Evolutionary conservation across 2,113 vertebrate genomes (phyloP).

Genomic region (human (Homo sapiens)): DNA sequence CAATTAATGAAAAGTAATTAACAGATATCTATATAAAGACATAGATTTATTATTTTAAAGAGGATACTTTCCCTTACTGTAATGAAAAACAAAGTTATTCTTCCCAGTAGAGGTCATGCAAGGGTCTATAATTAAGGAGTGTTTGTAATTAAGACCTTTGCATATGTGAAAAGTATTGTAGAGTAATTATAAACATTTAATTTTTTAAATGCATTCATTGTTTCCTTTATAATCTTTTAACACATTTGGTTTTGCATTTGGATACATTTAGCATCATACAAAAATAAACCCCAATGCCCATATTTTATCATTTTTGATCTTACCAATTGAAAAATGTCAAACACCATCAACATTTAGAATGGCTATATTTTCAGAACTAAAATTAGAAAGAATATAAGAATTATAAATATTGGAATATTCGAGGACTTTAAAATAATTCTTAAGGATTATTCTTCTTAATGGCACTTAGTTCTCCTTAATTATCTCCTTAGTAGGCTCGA

Average conservation of each 20-base stretch:
- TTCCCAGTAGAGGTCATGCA: not conserved
- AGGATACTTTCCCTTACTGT: not conserved
- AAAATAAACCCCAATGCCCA: not conserved
- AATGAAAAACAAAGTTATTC: constrained; percentile 7
- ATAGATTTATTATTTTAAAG: constrained; percentile 37
- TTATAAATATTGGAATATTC: not conserved
- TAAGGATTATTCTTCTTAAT: not conserved
- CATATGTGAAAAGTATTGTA: not conserved
- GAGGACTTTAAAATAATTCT: not conserved
- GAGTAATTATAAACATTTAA: not conserved
- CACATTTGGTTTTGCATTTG: not conserved
- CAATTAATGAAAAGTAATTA: constrained; percentile 3
- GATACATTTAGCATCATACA: not conserved
- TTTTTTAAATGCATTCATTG: not conserved
- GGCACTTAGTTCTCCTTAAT: not conserved
- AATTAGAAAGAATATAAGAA: not conserved
- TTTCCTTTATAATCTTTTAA: not conserved
- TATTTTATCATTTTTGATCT: not conserved
- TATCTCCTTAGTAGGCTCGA: not conserved
- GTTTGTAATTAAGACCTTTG: constrained; percentile 24
- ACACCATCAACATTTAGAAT: not conserved
- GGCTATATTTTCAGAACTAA: constrained; percentile 7
- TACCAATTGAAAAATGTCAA: not conserved
- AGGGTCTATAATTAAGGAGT: constrained; percentile 7
- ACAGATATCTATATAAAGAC: not conserved